Base-by-base conservation (phyloP, 2,113 vertebrate genomes). In the Probosciger aterrimus region DNA sequence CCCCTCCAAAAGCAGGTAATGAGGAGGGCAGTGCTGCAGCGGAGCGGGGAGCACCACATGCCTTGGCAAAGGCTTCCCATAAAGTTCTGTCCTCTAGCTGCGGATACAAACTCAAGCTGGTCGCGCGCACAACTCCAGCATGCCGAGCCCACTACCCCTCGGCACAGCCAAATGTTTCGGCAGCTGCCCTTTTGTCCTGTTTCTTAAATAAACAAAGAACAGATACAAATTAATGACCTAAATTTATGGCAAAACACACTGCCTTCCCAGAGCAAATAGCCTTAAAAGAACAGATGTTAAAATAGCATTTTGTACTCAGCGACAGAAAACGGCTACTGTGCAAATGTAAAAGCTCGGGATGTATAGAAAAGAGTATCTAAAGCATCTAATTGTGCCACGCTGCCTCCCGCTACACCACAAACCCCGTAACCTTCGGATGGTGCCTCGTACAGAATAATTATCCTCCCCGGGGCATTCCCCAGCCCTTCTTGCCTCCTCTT, bases 201-300 rank as follows among this genome's bases (percentile, higher is more conserved):
- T 99, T 98, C 99, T 99, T 99, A 99, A 99, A 99, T 99, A 99
- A 99, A 99, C 99, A 99, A 99, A 99, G 99, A 99, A 98, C 98
- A 99, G 99, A 99, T 99, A 99, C 99, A 99, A 99, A 99, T 99
- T 99, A 99, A 99, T 99, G 99, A 99, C 99, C 99, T 99, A 99
- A 99, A 99, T 99, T 99, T 99, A 99, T 98, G 98, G 98, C 97
- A 97, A 98, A 98, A 98, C 98, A 98, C 97, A 96, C 98, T 97
- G 98, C 97, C 95, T 98, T 98, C 97, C 97, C 98, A 97, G 97
- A 98, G 98, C 96, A 98, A 98, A 98, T 96, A 98, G 97, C 98
- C 98, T 98, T 98, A 98, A 98, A 97, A 98, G 98, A 99, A 98
- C 99, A 99, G 99, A 99, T 99, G 99, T 98, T 98, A 98, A 98